Conservation (phyloP, 2,113 vertebrate genomes). For the Epinephelus fuscoguttatus region DNA sequence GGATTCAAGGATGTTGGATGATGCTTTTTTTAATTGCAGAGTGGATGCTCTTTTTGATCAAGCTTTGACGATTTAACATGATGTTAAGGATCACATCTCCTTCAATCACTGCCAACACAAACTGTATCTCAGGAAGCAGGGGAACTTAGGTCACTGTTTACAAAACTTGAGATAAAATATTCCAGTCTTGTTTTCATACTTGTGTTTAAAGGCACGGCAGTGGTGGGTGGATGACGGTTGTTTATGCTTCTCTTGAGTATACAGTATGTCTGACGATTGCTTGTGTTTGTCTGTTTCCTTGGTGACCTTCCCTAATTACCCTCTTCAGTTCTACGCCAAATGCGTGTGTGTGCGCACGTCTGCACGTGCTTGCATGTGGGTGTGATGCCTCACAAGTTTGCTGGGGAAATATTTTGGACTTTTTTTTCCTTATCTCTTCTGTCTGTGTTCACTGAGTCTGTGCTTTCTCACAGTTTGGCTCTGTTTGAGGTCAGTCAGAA, state of each 20-base stretch:
- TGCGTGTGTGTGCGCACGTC: conserved; percentile 22
- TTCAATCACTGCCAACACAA: conserved; percentile 12
- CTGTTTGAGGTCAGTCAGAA: conserved; percentile 38
- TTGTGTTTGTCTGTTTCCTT: conserved; percentile 74
- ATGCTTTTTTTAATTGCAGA: neutral
- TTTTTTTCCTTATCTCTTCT: conserved; percentile 32
- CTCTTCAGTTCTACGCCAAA: conserved; percentile 64
- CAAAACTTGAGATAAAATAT: conserved; percentile 51
- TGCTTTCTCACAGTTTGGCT: conserved; percentile 23
- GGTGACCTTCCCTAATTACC: conserved; percentile 80
- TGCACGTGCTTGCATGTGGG: conserved; percentile 38
- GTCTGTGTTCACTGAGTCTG: conserved; percentile 23
- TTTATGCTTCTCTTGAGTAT: conserved; percentile 58
- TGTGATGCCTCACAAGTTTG: conserved; percentile 46
- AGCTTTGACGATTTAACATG: conserved; percentile 6
- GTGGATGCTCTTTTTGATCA: neutral
- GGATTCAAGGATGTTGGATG: neutral
- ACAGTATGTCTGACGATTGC: conserved; percentile 51
- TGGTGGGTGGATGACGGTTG: conserved; percentile 53
- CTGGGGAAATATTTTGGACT: conserved; percentile 44
- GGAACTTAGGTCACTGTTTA: conserved; percentile 30
- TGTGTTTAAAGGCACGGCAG: conserved; percentile 39
- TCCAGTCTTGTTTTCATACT: conserved; percentile 51
- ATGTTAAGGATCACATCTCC: conserved; percentile 1
- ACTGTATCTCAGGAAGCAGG: conserved; percentile 12